Percentiles rank a stretch among this genome's conserved stretches.
Conservation (phyloP, 2,888 invertebrate species). For the Eupithecia abbreviata region DNA sequence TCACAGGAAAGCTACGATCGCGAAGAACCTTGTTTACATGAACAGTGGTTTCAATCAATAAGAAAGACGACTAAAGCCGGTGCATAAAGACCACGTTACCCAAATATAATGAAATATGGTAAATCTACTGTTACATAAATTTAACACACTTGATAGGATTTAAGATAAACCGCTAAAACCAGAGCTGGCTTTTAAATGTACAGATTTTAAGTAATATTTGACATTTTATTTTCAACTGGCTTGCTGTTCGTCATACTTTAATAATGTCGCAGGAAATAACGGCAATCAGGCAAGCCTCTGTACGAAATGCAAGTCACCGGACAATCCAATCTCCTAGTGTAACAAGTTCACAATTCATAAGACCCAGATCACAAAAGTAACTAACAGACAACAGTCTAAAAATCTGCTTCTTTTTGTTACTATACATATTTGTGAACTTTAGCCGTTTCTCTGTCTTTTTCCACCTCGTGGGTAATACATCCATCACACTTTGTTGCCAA, state of each 20-base stretch:
- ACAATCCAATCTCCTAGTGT: conserved; percentile 5
- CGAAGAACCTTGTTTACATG: conserved; percentile 8
- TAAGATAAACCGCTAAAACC: neutral
- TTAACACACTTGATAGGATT: neutral
- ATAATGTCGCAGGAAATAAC: neutral
- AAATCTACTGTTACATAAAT: neutral
- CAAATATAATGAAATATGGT: neutral
- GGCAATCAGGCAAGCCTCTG: neutral
- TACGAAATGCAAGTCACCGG: neutral
- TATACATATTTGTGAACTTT: neutral
- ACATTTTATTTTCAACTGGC: neutral
- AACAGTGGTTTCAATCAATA: neutral
- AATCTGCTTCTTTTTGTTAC: neutral
- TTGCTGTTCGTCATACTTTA: neutral
- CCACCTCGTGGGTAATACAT: conserved; percentile 3
- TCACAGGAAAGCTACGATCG: neutral
- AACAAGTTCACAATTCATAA: conserved; percentile 1
- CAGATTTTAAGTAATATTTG: neutral
- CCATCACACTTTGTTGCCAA: neutral
- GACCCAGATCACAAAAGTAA: neutral
- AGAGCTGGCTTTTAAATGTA: neutral
- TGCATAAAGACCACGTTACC: neutral
- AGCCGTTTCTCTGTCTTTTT: neutral
- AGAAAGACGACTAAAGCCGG: neutral
- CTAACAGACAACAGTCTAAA: neutral